Evolutionary conservation across 2,797 vertebrate species (phyloP), one percentile per base, ranked within the genome.

Genomic region (Helicolenus hilgendorfi): DNA sequence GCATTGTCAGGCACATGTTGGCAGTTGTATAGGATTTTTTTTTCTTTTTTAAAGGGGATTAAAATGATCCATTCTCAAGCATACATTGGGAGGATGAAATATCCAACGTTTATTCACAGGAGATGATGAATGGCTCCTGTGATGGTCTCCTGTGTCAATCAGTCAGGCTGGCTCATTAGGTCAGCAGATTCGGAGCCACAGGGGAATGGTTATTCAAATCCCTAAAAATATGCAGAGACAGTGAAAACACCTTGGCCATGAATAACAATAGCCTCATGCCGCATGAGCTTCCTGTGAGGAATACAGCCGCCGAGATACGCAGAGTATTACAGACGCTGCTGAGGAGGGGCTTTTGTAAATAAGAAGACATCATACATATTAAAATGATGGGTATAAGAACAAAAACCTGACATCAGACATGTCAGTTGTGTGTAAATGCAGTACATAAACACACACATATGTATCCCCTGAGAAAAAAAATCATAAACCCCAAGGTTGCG

Each of bases 191-290:
- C 87, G 27, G 38, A 91, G 88, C 77, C 94, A 84, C 84, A 1
- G 77, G 85, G 81, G 90, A 62, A 92, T 83, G 72, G 82, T 91
- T 94, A 95, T 96, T 96, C 89, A 94, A 94, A 96, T 94, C 81
- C 79, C 60, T 56, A 65, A 88, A 87, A 93, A 92, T 93, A 95
- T 95, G 93, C 93, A 89, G 88, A 95, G 90, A 82, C 79, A 41
- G 79, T 93, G 81, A 92, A 92, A 95, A 93, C 90, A 94, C 92
- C 87, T 89, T 82, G 68, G 15, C 70, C 73, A 75, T 92, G 94
- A 93, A 95, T 93, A 95, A 96, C 89, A 94, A 94, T 91, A 63
- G 84, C 77, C 53, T 84, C 53, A 38, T 22, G 64, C 38, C 6
- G 72, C 67, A 26, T 22, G 49, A 67, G 85, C 83, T 62, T 85